Conservation (phyloP, 2,797 vertebrate genomes). For the Varecia variegata region DNA sequence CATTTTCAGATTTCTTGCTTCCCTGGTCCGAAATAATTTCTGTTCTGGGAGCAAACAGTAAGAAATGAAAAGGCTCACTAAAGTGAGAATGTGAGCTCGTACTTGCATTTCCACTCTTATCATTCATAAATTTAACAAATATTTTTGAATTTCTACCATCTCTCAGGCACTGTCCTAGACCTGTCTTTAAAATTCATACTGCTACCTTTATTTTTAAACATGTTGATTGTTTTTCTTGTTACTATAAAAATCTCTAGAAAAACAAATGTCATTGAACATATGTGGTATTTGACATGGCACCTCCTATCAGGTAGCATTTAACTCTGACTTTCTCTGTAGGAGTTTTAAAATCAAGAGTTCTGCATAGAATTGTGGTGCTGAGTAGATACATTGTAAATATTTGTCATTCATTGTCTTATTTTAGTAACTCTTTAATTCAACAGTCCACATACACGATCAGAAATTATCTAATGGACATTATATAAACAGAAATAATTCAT, state of each 20-base stretch:
- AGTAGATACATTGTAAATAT: not conserved
- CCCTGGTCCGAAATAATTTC: not conserved
- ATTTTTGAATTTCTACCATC: not conserved
- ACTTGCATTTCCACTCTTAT: not conserved
- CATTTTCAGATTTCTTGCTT: not conserved
- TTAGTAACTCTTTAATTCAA: not conserved
- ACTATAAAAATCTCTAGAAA: slow-evolving; percentile 4
- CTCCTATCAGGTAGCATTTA: not conserved
- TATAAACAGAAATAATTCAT: slow-evolving; percentile 1
- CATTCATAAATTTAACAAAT: not conserved
- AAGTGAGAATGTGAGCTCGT: not conserved
- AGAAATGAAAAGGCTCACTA: not conserved
- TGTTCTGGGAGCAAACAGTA: not conserved
- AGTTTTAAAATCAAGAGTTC: not conserved
- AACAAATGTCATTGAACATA: not conserved
- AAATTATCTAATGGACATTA: slow-evolving; percentile 20
- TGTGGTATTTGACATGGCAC: not conserved
- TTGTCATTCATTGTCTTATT: not conserved
- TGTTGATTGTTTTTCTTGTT: not conserved
- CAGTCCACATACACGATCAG: not conserved
- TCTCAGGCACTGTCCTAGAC: not conserved
- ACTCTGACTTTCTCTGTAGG: not conserved
- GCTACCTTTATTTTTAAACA: not conserved
- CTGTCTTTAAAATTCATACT: not conserved
- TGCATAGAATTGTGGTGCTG: not conserved